These are phyloP conservation scores for Amphiprion ocellaris DNA, from an alignment of 2,113 vertebrate genomes.

Conservation along the genomic window DNA sequence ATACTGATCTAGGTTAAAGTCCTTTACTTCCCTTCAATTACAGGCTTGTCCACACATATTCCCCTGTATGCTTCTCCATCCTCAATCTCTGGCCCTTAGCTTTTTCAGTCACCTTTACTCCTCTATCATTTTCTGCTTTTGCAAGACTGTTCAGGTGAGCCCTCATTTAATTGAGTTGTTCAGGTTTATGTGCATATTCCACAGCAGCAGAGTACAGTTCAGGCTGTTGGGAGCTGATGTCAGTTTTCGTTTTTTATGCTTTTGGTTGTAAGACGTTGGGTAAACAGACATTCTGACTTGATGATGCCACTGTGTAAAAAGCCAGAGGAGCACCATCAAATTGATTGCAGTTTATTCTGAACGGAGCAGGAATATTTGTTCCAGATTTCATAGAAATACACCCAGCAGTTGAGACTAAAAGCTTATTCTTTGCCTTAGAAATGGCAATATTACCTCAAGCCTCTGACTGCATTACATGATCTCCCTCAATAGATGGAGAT, in stretches of 20 bases:
- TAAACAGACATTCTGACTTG: conserved; percentile 1
- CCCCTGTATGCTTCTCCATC: conserved; percentile 43
- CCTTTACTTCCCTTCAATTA: conserved; percentile 72
- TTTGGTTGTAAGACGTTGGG: background rate
- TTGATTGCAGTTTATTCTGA: background rate
- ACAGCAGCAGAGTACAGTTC: conserved; percentile 2
- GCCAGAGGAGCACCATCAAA: no score
- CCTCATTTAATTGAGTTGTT: conserved; percentile 42
- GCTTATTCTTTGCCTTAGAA: background rate
- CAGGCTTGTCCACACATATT: conserved; percentile 68
- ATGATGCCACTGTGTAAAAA: background rate
- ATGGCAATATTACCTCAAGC: background rate
- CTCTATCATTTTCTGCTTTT: conserved; percentile 34
- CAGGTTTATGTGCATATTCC: conserved; percentile 31
- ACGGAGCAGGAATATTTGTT: background rate
- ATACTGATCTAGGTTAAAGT: conserved; percentile 72
- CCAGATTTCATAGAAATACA: background rate
- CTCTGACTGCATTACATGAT: background rate
- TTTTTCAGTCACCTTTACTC: conserved; percentile 48
- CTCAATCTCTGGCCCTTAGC: conserved; percentile 20
- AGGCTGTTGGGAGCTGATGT: background rate
- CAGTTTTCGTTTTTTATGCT: background rate
- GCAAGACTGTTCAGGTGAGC: conserved; percentile 17
- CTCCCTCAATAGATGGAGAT: background rate
- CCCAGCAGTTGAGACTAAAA: background rate